Evolutionary conservation across 64 coral and sea anemone species (phyloP).

Genomic region (Astreopora myriophthalma): DNA sequence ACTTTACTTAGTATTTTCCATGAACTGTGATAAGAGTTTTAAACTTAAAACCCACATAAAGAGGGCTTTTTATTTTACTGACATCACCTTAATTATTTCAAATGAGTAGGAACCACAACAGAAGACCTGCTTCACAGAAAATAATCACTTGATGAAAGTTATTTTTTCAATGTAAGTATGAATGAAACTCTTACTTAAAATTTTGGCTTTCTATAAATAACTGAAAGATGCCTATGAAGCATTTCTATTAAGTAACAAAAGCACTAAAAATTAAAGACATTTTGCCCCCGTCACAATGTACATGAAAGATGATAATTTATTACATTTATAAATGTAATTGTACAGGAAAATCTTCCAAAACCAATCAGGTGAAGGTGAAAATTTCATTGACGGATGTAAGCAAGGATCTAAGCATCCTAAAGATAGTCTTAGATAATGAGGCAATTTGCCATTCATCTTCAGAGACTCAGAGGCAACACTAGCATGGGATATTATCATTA

Average conservation of each 20-base stretch:
- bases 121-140: too few relatives aligned
- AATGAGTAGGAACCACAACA: too few relatives aligned
- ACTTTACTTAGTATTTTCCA: neutral
- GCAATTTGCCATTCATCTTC: neutral
- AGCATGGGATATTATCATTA: neutral
- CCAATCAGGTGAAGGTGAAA: constrained; percentile 1
- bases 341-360: neutral
- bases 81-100: too few relatives aligned
- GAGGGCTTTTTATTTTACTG: too few relatives aligned
- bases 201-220: too few relatives aligned
- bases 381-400: neutral
- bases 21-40: too few relatives aligned
- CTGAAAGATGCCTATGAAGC: too few relatives aligned
- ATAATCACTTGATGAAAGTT: too few relatives aligned
- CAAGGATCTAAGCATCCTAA: neutral
- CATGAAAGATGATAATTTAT: neutral
- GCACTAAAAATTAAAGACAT: neutral
- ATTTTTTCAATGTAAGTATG: too few relatives aligned
- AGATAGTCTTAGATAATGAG: neutral
- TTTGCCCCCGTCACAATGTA: neutral
- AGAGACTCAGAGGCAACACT: neutral
- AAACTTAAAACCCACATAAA: too few relatives aligned
- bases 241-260: too few relatives aligned
- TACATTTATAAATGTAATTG: constrained; percentile 11
- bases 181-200: too few relatives aligned